Conservation (phyloP, 2,888 invertebrate species). For the Phyllotreta cruciferae region DNA sequence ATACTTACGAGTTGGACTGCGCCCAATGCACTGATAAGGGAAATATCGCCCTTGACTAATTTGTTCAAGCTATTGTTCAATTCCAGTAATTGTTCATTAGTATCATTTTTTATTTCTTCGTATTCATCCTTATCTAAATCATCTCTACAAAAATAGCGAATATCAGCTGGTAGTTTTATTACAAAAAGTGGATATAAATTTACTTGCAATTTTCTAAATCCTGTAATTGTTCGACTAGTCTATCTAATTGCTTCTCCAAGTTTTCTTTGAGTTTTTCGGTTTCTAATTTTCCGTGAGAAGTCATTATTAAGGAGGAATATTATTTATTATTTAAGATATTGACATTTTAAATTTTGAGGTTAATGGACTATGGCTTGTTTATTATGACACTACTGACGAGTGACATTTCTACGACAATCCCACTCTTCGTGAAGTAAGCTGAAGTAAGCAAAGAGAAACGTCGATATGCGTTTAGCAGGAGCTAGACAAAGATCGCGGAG, state of each 20-base stretch:
- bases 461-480: not conserved
- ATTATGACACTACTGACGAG: conserved; percentile 45
- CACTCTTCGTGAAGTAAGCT: conserved; percentile 12
- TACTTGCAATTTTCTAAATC: conserved; percentile 77
- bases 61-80: conserved; percentile 70
- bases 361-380: conserved; percentile 40
- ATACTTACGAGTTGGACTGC: conserved; percentile 69
- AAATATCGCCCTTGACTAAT: conserved; percentile 72
- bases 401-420: conserved; percentile 38
- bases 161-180: not conserved
- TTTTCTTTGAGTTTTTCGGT: conserved; percentile 70
- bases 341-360: conserved; percentile 54
- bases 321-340: conserved; percentile 27
- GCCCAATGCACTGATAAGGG: conserved; percentile 69
- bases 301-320: conserved; percentile 38
- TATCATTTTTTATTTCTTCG: conserved; percentile 72
- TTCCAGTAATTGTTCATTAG: conserved; percentile 74
- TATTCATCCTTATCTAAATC: conserved; percentile 72
- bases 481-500: conserved; percentile 27
- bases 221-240: conserved; percentile 71
- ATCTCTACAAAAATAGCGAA: conserved; percentile 60
- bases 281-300: conserved; percentile 66
- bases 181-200: conserved; percentile 37
- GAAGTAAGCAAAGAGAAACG: conserved; percentile 28
- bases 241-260: conserved; percentile 71